phyloP scores from a whole-genome alignment of 2,888 invertebrate genomes.

The Galerucella nymphaeae region DNA sequence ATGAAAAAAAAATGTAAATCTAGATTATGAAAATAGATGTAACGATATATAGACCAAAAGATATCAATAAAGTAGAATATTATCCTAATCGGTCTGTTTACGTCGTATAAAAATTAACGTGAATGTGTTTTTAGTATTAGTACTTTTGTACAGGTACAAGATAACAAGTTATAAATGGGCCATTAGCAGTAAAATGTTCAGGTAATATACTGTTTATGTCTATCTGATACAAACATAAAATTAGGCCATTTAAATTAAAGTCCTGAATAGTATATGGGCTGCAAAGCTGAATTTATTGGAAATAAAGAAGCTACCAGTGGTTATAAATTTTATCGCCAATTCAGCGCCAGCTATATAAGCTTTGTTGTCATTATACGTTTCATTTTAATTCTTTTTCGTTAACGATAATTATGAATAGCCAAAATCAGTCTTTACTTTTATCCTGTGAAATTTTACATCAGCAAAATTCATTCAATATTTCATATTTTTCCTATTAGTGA shows the following conservation, averaged over 20 bases:
- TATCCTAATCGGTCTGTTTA: constrained; percentile 10
- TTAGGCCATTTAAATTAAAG: constrained; percentile 32
- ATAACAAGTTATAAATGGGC: constrained; percentile 25
- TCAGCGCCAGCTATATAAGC: constrained; percentile 15
- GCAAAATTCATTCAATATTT: too few species aligned
- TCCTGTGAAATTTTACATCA: too few species aligned
- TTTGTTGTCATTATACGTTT: constrained; percentile 3
- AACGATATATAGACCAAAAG: background rate
- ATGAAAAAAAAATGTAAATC: background rate
- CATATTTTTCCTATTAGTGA: too few species aligned
- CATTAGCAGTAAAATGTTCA: constrained; percentile 27
- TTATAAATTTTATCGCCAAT: constrained; percentile 25
- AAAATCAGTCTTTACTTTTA: too few species aligned
- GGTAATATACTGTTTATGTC: constrained; percentile 31
- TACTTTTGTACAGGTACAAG: constrained; percentile 28
- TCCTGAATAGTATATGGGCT: constrained; percentile 30
- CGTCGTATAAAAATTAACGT: constrained; percentile 7
- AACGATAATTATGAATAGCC: background rate
- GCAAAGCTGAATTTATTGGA: constrained; percentile 32
- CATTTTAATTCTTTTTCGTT: background rate
- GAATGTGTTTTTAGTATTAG: constrained; percentile 15
- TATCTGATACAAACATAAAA: constrained; percentile 33
- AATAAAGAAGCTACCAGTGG: constrained; percentile 25
- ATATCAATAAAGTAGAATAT: background rate
- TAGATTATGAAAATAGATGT: background rate